Percentiles rank a stretch among this genome's conserved stretches.
Evolutionary conservation across 2,113 vertebrate species (phyloP).

Genomic region (Leptocoma aspasia): DNA sequence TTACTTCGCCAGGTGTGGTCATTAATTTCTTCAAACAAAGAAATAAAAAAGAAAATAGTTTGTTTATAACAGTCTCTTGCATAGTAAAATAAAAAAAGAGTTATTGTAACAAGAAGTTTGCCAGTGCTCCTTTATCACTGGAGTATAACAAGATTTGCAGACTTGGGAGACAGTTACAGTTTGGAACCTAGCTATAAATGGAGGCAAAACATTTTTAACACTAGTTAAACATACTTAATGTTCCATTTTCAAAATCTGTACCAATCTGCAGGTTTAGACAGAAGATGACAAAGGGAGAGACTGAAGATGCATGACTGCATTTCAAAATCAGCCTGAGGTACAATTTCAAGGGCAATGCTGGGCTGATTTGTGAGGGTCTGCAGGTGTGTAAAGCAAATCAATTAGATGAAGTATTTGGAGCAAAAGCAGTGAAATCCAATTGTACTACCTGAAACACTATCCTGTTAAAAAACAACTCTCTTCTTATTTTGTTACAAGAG

Average conservation of each 20-base stretch:
- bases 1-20: not conserved
- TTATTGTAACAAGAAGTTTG: not conserved
- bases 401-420: not conserved
- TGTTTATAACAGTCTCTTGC: not conserved
- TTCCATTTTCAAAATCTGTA: not conserved
- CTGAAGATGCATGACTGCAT: not conserved
- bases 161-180: not conserved
- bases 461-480: not conserved
- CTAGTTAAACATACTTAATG: not conserved
- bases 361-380: not conserved
- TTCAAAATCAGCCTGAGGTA: not conserved
- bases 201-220: not conserved
- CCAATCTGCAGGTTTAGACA: not conserved
- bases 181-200: not conserved
- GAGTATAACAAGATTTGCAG: not conserved
- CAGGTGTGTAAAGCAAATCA: not conserved
- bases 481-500: not conserved
- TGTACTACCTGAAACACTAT: not conserved
- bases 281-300: not conserved
- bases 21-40: not conserved
- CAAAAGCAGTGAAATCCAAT: not conserved
- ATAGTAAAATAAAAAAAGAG: not conserved
- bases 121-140: not conserved
- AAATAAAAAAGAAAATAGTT: not conserved
- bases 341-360: not conserved